Evolutionary conservation across 2,113 vertebrate species (phyloP).

Genomic region (Sphaerodactylus townsendi): DNA sequence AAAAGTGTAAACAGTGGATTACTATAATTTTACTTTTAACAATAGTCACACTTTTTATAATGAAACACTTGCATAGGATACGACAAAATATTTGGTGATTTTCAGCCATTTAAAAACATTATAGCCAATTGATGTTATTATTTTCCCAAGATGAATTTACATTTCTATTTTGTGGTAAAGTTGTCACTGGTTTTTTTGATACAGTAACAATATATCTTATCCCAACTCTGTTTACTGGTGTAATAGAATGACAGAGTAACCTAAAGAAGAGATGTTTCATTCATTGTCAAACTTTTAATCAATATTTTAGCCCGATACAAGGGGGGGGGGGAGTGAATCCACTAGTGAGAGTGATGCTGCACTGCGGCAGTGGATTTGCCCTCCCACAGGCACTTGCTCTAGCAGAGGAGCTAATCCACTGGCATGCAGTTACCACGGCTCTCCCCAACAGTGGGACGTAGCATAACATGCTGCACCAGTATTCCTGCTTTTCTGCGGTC

Average conservation of each 20-base stretch:
- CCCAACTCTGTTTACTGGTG: neutral
- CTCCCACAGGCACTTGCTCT: too few relatives aligned
- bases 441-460: too few relatives aligned
- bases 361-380: too few relatives aligned
- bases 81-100: neutral
- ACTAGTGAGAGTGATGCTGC: too few relatives aligned
- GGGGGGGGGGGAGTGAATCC: too few relatives aligned
- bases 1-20: neutral
- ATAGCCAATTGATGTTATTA: neutral
- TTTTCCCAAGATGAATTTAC: neutral
- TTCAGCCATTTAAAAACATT: neutral
- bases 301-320: too few relatives aligned
- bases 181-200: neutral
- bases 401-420: too few relatives aligned
- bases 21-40: neutral
- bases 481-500: too few relatives aligned
- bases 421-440: too few relatives aligned
- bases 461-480: too few relatives aligned
- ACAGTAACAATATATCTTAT: neutral
- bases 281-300: constrained; percentile 15
- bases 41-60: neutral
- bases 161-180: neutral
- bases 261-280: neutral
- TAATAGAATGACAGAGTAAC: neutral
- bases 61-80: neutral